Conservation (phyloP, 2,113 vertebrate genomes). For the Boulengeromyrus knoepffleri region DNA sequence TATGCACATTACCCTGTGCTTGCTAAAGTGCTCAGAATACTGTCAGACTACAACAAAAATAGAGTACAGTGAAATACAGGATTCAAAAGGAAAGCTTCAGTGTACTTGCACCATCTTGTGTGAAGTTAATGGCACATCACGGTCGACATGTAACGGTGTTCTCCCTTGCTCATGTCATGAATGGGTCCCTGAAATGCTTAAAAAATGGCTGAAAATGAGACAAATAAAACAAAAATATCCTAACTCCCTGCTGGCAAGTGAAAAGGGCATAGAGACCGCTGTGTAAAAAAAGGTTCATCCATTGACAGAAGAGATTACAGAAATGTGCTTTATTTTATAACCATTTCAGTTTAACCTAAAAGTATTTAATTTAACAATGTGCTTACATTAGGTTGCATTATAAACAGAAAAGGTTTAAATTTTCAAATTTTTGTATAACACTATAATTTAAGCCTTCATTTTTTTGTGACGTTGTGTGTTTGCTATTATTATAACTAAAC, state of each 20-base stretch:
- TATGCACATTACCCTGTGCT: background rate
- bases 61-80: background rate
- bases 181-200: background rate
- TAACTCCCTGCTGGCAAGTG: background rate
- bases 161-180: background rate
- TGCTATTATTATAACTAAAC: background rate
- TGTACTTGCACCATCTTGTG: background rate
- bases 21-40: background rate
- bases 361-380: constrained; percentile 12
- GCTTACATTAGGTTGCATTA: constrained; percentile 7
- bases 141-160: background rate
- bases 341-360: constrained; percentile 26
- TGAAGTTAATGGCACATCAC: background rate
- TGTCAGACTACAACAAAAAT: too few species aligned
- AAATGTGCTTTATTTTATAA: constrained; percentile 28
- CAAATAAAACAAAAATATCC: constrained; percentile 16
- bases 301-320: constrained; percentile 26
- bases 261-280: constrained; percentile 14
- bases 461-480: background rate
- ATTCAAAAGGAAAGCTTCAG: background rate
- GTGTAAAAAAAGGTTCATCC: constrained; percentile 23
- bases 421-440: background rate
- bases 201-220: background rate
- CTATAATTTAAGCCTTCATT: background rate
- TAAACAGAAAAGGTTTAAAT: background rate